Evolutionary conservation across 2,113 vertebrate genomes (phyloP).

Genomic region (Pyrgilauda ruficollis): DNA sequence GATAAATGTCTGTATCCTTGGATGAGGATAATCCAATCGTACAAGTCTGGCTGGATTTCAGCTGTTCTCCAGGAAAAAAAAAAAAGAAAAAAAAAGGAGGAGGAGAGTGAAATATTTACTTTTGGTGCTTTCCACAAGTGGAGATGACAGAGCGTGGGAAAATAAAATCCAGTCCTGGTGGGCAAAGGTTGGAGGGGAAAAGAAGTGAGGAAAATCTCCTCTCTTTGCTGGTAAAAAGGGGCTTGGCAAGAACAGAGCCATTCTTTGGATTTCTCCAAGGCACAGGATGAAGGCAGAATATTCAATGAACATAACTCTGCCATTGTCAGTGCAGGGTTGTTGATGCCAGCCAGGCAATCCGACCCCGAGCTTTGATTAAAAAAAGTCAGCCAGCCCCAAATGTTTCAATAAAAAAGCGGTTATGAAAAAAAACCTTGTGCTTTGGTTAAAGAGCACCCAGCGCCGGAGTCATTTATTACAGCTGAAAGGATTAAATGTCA

Average conservation of each 20-base stretch:
- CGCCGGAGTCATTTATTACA: constrained; percentile 20
- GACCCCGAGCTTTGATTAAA: constrained; percentile 46
- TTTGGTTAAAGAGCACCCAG: constrained; percentile 52
- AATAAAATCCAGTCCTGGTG: not conserved
- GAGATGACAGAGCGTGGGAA: constrained; percentile 34
- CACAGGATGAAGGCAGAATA: constrained; percentile 34
- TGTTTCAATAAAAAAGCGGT: constrained; percentile 25
- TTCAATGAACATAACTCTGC: constrained; percentile 29
- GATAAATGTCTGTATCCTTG: constrained; percentile 48
- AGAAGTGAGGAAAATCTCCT: not conserved
- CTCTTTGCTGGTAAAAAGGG: not conserved
- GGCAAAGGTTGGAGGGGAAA: not conserved
- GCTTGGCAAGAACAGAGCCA: constrained; percentile 19
- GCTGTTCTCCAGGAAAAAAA: not conserved
- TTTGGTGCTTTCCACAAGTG: constrained; percentile 3
- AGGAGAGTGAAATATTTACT: constrained; percentile 32
- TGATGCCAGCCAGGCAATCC: constrained; percentile 35
- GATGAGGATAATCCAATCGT: constrained; percentile 23
- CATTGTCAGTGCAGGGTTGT: constrained; percentile 24
- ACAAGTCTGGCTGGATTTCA: constrained; percentile 46
- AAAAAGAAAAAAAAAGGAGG: not conserved
- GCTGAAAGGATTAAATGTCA: constrained; percentile 63
- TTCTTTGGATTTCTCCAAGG: constrained; percentile 29
- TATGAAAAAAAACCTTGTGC: not conserved
- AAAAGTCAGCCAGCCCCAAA: constrained; percentile 29